Percentiles rank a stretch among this genome's conserved stretches.
Evolutionary conservation across 2,888 invertebrate species (phyloP).

Genomic region (Dryadula phaetusa): DNA sequence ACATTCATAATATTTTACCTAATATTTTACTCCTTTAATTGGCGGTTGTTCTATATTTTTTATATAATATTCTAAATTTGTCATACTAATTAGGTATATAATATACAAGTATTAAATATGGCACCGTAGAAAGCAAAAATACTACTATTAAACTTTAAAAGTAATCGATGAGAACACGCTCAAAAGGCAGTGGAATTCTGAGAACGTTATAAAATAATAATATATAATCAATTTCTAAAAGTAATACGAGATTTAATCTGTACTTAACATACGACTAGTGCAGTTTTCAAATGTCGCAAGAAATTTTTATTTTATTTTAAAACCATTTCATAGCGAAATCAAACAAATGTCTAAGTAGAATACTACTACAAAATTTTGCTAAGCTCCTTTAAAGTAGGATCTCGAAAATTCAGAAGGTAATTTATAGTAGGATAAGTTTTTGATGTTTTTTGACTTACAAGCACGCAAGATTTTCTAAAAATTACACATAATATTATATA

Average conservation of each 20-base stretch:
- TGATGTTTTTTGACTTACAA: background rate
- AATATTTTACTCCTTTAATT: conserved; percentile 27
- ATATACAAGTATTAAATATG: conserved; percentile 47
- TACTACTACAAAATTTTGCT: conserved; percentile 9
- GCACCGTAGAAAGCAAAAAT: conserved; percentile 51
- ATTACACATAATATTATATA: conserved; percentile 14
- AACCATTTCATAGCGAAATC: background rate
- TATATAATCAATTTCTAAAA: conserved; percentile 36
- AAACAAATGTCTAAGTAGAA: background rate
- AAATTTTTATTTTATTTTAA: conserved; percentile 18
- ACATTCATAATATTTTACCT: conserved; percentile 39
- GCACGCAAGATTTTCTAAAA: background rate
- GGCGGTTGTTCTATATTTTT: conserved; percentile 21
- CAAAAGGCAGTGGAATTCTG: conserved; percentile 40
- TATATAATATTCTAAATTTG: conserved; percentile 19
- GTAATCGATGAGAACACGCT: conserved; percentile 24
- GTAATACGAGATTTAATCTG: conserved; percentile 46
- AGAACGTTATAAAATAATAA: conserved; percentile 33
- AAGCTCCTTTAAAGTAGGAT: background rate
- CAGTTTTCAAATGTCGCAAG: conserved; percentile 38
- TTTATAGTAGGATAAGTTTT: background rate
- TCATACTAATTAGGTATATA: conserved; percentile 6
- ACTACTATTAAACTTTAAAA: background rate
- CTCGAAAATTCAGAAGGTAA: background rate
- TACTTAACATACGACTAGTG: conserved; percentile 63